These are phyloP conservation scores for Cyphomyrus discorhynchus DNA, from an alignment of 2,113 vertebrate genomes.

Conservation along the genomic window DNA sequence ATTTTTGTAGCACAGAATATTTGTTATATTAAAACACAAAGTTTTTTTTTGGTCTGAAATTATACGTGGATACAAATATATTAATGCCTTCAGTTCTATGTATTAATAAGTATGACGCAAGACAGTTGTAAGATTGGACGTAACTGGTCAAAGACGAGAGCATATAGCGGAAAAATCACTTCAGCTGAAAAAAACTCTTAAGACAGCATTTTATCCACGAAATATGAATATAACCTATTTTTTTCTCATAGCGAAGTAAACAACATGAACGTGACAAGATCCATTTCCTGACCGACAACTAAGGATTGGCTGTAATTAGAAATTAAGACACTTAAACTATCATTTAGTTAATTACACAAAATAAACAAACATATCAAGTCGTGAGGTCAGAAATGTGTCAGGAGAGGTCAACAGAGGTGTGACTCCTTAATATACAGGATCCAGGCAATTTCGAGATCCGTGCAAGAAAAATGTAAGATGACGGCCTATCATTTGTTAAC, in stretches of 20 bases:
- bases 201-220: not conserved
- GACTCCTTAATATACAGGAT: not conserved
- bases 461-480: not conserved
- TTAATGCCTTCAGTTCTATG: not conserved
- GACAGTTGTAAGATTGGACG: conserved; percentile 18
- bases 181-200: not conserved
- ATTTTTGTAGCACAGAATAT: not conserved
- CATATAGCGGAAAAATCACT: not conserved
- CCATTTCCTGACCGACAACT: not conserved
- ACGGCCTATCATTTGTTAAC: not conserved
- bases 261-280: not conserved
- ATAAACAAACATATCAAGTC: not conserved
- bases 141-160: not conserved
- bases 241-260: not conserved
- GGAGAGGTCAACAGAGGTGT: not conserved
- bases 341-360: not conserved
- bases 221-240: conserved; percentile 1
- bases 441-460: not conserved
- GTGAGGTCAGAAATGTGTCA: not conserved
- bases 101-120: conserved; percentile 19
- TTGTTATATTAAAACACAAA: not conserved
- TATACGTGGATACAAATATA: not conserved
- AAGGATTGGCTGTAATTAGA: not conserved
- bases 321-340: not conserved
- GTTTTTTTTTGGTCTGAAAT: not conserved